These are phyloP conservation scores for Coreoperca whiteheadi DNA, from an alignment of 2,113 vertebrate genomes.

Conservation along the genomic window DNA sequence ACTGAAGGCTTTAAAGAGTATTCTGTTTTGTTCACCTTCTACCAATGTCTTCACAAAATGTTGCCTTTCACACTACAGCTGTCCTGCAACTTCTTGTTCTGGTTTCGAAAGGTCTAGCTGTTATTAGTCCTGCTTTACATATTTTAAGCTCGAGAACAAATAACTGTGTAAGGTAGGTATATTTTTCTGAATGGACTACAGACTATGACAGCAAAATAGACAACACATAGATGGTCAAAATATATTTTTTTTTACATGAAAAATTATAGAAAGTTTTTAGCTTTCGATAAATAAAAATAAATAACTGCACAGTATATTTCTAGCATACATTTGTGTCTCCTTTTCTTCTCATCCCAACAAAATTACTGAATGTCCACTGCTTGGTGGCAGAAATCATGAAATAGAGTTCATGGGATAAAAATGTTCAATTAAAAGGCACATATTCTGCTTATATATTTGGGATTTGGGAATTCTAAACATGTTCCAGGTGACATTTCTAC, in stretches of 20 bases:
- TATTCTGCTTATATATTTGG: too few relatives aligned
- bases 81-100: too few relatives aligned
- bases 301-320: too few relatives aligned
- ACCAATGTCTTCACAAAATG: not conserved
- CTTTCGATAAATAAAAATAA: not conserved
- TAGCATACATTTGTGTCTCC: too few relatives aligned
- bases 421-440: too few relatives aligned
- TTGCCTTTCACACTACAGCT: too few relatives aligned
- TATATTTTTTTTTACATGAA: not conserved
- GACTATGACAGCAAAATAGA: not conserved
- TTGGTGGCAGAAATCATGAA: too few relatives aligned
- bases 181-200: not conserved
- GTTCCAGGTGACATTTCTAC: too few relatives aligned
- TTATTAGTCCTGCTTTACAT: not conserved
- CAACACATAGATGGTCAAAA: not conserved
- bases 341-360: too few relatives aligned
- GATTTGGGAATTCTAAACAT: too few relatives aligned
- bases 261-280: not conserved
- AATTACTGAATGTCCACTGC: too few relatives aligned
- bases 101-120: not conserved
- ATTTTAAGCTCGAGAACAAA: not conserved
- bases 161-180: not conserved
- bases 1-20: slow-evolving; percentile 1
- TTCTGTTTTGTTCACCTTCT: not conserved
- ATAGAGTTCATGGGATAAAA: too few relatives aligned